These are phyloP conservation scores for Brachionus koreanus DNA, from an alignment of 1,140 invertebrate species.

Conservation along the genomic window DNA sequence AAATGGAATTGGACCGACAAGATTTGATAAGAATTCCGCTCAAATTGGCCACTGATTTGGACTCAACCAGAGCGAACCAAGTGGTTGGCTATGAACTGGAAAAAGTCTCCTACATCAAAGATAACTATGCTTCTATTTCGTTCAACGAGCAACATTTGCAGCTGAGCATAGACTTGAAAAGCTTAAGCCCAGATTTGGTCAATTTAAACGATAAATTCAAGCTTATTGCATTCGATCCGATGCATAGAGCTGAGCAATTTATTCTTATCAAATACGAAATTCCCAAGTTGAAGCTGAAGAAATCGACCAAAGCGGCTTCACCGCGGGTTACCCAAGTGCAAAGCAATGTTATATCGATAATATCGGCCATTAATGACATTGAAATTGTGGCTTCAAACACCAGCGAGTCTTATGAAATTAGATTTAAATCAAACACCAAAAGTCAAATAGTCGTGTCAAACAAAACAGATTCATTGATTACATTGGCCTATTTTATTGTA, in stretches of 20 bases:
- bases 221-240: not conserved
- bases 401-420: not conserved
- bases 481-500: constrained; percentile 3
- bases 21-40: not conserved
- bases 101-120: not conserved
- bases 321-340: not conserved
- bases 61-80: not conserved
- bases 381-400: not conserved
- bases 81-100: not conserved
- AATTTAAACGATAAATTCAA: constrained; percentile 14
- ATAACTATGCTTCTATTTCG: not conserved
- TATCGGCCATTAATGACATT: constrained; percentile 16
- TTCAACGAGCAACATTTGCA: not conserved
- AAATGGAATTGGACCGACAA: not conserved
- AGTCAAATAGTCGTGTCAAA: constrained; percentile 22
- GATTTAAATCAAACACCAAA: not conserved
- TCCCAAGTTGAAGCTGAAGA: not conserved
- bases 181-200: not conserved
- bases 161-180: not conserved
- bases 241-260: not conserved
- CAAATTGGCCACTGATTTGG: not conserved
- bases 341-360: not conserved
- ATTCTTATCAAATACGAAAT: not conserved
- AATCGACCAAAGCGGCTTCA: not conserved
- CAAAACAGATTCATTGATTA: constrained; percentile 20